phyloP scores from a whole-genome alignment of 1,140 invertebrate genomes.

The Drosophila sucinea region DNA sequence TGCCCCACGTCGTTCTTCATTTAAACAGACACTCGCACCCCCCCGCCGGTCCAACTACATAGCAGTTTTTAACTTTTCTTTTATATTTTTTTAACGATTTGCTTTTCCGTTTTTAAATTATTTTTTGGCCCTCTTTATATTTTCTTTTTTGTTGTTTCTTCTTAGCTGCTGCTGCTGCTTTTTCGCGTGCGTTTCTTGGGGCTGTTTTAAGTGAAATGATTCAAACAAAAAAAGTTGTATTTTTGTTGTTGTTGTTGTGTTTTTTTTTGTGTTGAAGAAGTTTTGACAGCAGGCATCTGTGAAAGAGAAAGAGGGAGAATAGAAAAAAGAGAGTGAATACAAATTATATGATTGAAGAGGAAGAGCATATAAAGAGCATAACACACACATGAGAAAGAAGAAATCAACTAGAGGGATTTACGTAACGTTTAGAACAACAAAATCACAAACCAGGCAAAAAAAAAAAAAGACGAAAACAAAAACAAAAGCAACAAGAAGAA shows the following conservation, averaged over 20 bases:
- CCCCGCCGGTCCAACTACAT: not conserved
- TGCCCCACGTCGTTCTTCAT: conserved; percentile 4
- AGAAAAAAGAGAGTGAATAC: conserved; percentile 39
- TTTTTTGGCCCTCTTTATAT: conserved; percentile 1
- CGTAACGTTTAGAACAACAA: conserved; percentile 48
- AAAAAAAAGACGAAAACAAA: not conserved
- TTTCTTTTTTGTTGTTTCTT: not conserved
- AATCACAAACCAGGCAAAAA: conserved; percentile 27
- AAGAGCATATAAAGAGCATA: conserved; percentile 6
- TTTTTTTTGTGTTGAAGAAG: conserved; percentile 32
- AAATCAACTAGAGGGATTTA: conserved; percentile 48
- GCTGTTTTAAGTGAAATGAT: conserved; percentile 46
- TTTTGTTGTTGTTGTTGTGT: not conserved
- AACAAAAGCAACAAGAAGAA: conserved; percentile 39
- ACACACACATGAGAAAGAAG: conserved; percentile 32
- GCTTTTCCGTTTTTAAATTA: conserved; percentile 12
- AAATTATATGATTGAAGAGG: conserved; percentile 20
- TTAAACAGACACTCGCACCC: conserved; percentile 1
- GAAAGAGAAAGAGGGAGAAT: conserved; percentile 35
- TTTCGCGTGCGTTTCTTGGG: conserved; percentile 36
- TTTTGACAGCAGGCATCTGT: conserved; percentile 62
- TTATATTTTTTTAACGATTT: not conserved
- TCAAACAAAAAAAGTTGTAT: not conserved
- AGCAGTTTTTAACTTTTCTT: not conserved
- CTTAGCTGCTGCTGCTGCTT: not conserved